Base-by-base conservation (phyloP, 2,888 invertebrate genomes). In the Tenthredo notha region DNA sequence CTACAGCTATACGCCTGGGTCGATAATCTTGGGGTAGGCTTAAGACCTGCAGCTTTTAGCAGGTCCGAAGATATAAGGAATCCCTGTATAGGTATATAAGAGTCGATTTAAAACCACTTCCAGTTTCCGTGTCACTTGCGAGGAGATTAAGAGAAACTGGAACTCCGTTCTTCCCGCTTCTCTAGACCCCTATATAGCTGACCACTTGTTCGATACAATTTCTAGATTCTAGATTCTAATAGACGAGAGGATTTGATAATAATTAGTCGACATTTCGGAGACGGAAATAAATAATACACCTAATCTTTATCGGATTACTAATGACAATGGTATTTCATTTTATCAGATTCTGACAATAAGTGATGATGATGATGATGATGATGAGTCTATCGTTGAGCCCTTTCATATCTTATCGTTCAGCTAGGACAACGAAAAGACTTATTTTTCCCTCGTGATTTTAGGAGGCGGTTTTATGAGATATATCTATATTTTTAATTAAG, bases 21-120 rank as follows among this genome's bases (percentile, higher is more conserved):
- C 75, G 84, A 84, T 84, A 77, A 84, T 84, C 84, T 75, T 84
- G 74, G 84, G 84, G 84, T 84, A 84, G 84, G 84, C 58, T 75
- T 58, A 70, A n/a, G 77, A 50, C 50, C n/a, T 37, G 40, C 21
- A 74, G 72, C 40, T 74, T 33, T 77, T 33, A 33, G 77, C 33
- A 67, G 67, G 29, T 67, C 33, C 18, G 21, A 43, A 43, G n/a
- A 25, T 70, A 70, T n/a, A 33, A 18, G 25, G 6, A 67, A 33
- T 67, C 33, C 33, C 33, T 67, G 25, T 29, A 67, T 67, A 54
- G 18, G n/a, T 54, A 67, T 54, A 67, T 67, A 25, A 67, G 33
- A 74, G 74, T 74, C 74, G 74, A 43, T 74, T 74, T 40, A 74
- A 43, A 74, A 74, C 74, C 74, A 74, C 43, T 74, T 74, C 25